phyloP scores from a whole-genome alignment of 2,888 invertebrate species.

The Drosophila parthenogenetica region DNA sequence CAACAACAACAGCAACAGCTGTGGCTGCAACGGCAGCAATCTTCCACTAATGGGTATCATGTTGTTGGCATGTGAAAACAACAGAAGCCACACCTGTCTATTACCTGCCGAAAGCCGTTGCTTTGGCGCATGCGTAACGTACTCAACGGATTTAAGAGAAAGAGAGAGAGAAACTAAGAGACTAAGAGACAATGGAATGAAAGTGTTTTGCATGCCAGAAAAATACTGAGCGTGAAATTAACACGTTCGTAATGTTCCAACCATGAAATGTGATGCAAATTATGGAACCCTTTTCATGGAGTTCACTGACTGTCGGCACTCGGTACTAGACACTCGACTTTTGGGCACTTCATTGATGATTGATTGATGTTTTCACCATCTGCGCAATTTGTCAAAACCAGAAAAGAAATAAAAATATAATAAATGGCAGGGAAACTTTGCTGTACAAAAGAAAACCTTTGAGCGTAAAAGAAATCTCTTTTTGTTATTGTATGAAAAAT shows the following conservation, averaged over 20 bases:
- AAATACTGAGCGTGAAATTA: conserved; percentile 57
- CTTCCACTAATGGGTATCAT: conserved; percentile 46
- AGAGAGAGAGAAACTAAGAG: background rate
- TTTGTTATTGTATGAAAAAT: conserved; percentile 33
- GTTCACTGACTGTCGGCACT: conserved; percentile 53
- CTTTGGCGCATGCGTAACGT: conserved; percentile 61
- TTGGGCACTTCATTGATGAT: conserved; percentile 68
- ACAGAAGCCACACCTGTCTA: conserved; percentile 43
- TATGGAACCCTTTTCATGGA: conserved; percentile 51
- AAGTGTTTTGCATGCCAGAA: conserved; percentile 67
- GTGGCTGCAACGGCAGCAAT: conserved; percentile 11
- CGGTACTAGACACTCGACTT: conserved; percentile 12
- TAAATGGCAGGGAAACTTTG: conserved; percentile 43
- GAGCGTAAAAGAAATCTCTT: conserved; percentile 33
- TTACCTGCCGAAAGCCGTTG: conserved; percentile 4
- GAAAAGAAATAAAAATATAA: conserved; percentile 9
- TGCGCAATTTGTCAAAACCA: conserved; percentile 58
- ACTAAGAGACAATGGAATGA: conserved; percentile 46
- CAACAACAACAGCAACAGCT: conserved; percentile 1
- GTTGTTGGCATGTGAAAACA: conserved; percentile 59
- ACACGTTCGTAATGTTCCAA: conserved; percentile 53
- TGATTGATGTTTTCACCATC: conserved; percentile 76
- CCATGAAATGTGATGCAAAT: conserved; percentile 43
- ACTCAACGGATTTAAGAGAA: conserved; percentile 21
- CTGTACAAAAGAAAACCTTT: conserved; percentile 29